Conservation (phyloP, 23 tunicate species). For the Diplosoma virens region DNA sequence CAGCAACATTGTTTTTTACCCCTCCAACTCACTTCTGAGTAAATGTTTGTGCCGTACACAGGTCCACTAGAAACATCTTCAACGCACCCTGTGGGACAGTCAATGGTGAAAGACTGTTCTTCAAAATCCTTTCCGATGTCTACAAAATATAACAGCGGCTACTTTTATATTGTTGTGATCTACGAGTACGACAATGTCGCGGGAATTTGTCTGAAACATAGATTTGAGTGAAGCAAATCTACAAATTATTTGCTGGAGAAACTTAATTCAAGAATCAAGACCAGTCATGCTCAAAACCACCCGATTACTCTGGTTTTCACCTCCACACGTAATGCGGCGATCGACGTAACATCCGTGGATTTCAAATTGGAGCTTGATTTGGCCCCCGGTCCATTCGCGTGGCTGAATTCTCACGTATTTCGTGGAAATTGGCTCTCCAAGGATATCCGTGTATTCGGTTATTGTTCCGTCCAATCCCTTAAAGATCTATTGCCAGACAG, state of each 20-base stretch:
- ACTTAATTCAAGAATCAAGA: too few species aligned
- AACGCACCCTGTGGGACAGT: conserved; percentile 88
- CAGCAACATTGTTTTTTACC: background rate
- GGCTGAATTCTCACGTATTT: conserved; percentile 62
- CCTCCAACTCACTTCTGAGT: conserved; percentile 57
- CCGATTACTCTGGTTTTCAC: too few species aligned
- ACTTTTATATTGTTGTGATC: too few species aligned
- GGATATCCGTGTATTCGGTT: conserved; percentile 64
- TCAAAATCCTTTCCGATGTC: conserved; percentile 30
- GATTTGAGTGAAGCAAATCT: too few species aligned
- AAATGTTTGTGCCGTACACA: conserved; percentile 72
- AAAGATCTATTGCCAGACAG: conserved; percentile 35
- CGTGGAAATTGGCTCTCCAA: conserved; percentile 79
- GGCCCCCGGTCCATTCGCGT: conserved; percentile 34
- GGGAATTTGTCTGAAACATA: too few species aligned
- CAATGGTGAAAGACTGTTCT: conserved; percentile 33
- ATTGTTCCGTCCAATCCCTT: conserved; percentile 39
- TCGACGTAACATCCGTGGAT: conserved; percentile 80
- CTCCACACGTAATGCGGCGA: conserved; percentile 58
- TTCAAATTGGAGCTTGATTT: conserved; percentile 70
- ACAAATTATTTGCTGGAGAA: too few species aligned
- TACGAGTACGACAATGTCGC: too few species aligned
- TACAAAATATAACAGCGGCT: background rate
- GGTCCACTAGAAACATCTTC: conserved; percentile 52
- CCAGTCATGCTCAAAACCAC: too few species aligned